Percentiles rank a stretch among this genome's conserved stretches.
Conservation (phyloP, 2,888 invertebrate species). For the Drosophila borborema region DNA sequence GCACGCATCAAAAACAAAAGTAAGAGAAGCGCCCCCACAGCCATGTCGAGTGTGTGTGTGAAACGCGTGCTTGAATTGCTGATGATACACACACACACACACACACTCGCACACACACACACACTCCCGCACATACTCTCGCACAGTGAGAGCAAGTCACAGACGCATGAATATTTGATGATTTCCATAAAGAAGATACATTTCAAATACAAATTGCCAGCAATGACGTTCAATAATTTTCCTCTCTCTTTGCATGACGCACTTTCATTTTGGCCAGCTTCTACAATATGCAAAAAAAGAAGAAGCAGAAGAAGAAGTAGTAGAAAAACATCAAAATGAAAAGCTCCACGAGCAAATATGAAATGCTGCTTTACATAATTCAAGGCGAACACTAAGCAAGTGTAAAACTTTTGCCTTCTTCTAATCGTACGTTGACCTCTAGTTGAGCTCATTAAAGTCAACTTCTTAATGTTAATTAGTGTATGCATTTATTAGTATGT, state of each 20-base stretch:
- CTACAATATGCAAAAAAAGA: background rate
- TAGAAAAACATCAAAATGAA: background rate
- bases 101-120: conserved; percentile 15
- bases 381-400: background rate
- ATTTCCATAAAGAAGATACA: conserved; percentile 47
- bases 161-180: conserved; percentile 62
- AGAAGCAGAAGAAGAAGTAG: background rate
- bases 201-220: conserved; percentile 51
- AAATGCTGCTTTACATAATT: conserved; percentile 14
- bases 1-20: background rate
- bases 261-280: conserved; percentile 25
- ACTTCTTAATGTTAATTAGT: conserved; percentile 28
- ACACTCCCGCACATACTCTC: conserved; percentile 13
- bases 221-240: conserved; percentile 63
- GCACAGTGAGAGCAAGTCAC: conserved; percentile 16
- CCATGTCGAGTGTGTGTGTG: conserved; percentile 19
- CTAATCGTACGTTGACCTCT: conserved; percentile 22
- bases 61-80: conserved; percentile 68
- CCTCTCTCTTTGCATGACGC: conserved; percentile 39
- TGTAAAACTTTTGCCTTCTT: background rate
- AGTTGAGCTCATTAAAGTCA: conserved; percentile 16
- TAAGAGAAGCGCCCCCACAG: background rate
- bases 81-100: conserved; percentile 48
- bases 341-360: conserved; percentile 5
- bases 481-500: conserved; percentile 23